A percentile compares a stretch with the other conserved stretches of the same genome.
Conservation (phyloP, 2,888 invertebrate genomes). For the Noctua comes region DNA sequence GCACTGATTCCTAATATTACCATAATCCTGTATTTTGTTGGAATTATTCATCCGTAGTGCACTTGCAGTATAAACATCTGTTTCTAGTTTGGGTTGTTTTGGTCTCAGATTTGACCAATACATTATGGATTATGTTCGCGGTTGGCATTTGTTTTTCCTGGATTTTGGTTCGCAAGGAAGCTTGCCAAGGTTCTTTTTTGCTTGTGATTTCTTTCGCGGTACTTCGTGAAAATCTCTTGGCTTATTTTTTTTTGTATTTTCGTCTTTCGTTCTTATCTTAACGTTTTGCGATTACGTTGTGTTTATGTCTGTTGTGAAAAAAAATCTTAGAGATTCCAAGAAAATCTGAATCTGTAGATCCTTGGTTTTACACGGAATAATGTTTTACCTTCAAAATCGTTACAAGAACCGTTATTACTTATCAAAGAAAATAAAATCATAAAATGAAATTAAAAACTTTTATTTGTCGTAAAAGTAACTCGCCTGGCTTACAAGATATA, state of each 20-base stretch:
- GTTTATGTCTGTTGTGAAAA: background rate
- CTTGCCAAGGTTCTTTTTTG: background rate
- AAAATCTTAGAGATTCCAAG: background rate
- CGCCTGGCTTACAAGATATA: conserved; percentile 13
- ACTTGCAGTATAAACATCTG: conserved; percentile 75
- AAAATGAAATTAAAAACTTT: conserved; percentile 42
- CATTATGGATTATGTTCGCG: conserved; percentile 55
- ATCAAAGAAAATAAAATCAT: background rate
- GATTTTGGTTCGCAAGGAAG: background rate
- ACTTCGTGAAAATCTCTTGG: background rate
- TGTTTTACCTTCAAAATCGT: background rate
- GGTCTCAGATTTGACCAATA: conserved; percentile 48
- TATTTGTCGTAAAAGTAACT: conserved; percentile 13
- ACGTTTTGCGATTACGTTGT: conserved; percentile 1
- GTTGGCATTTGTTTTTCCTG: conserved; percentile 14
- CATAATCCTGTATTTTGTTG: conserved; percentile 83
- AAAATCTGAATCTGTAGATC: background rate
- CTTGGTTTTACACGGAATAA: background rate
- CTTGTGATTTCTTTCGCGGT: background rate
- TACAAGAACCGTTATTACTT: background rate
- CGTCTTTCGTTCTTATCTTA: background rate
- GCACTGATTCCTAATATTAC: conserved; percentile 77
- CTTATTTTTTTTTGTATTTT: background rate
- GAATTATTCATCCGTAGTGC: conserved; percentile 79
- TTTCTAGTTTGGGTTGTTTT: conserved; percentile 50